A percentile compares a stretch with the other conserved stretches of the same genome.
These are phyloP conservation scores for Griposia aprilina DNA, from an alignment of 2,888 invertebrate species.

Conservation along the genomic window DNA sequence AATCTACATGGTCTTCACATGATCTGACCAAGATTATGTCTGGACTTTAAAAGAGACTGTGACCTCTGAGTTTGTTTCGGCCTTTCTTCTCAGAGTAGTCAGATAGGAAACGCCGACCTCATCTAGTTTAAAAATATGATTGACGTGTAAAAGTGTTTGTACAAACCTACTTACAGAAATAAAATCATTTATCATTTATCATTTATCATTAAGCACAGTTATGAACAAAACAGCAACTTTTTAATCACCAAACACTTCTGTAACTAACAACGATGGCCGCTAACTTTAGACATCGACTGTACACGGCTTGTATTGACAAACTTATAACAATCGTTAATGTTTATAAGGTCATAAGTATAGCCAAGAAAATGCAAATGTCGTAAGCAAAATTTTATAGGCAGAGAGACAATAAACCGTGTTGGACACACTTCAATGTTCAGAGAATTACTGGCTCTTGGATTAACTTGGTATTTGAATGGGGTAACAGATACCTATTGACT, in stretches of 20 bases:
- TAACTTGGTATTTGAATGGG: slow-evolving; percentile 31
- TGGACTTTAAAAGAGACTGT: too few relatives aligned
- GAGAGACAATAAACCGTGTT: slow-evolving; percentile 43
- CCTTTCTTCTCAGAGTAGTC: too few relatives aligned
- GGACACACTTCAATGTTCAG: slow-evolving; percentile 55
- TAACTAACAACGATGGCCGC: not conserved
- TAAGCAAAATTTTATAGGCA: slow-evolving; percentile 56
- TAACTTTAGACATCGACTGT: slow-evolving; percentile 37
- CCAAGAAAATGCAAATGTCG: slow-evolving; percentile 57
- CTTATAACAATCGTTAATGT: slow-evolving; percentile 61
- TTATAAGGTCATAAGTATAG: slow-evolving; percentile 59
- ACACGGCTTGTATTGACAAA: slow-evolving; percentile 59
- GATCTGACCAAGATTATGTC: too few relatives aligned
- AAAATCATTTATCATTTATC: too few relatives aligned
- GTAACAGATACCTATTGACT: slow-evolving; percentile 4
- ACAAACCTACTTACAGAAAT: too few relatives aligned
- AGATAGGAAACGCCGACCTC: too few relatives aligned
- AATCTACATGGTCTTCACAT: too few relatives aligned
- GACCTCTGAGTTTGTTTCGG: too few relatives aligned
- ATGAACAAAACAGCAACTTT: too few relatives aligned
- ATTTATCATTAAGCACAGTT: too few relatives aligned
- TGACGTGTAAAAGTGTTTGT: too few relatives aligned
- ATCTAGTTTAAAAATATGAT: too few relatives aligned
- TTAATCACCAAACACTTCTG: not conserved
- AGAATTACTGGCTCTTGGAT: slow-evolving; percentile 43